phyloP scores from a whole-genome alignment of 2,797 vertebrate species.

The Micropoecilia bifurca region DNA sequence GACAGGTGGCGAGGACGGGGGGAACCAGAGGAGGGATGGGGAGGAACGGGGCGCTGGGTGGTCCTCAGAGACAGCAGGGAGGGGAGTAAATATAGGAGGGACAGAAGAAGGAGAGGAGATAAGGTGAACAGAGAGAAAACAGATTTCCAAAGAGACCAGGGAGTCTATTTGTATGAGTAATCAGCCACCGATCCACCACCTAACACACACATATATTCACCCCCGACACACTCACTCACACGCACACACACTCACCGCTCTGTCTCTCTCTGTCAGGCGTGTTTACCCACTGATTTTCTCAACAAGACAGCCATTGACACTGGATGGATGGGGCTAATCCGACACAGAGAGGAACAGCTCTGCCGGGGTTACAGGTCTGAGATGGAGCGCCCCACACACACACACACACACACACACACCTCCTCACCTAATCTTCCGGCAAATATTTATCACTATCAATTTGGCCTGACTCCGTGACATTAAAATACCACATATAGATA shows the following conservation, averaged over 20 bases:
- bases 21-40: conserved; percentile 48
- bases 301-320: conserved; percentile 99
- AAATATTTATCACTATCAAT: conserved; percentile 99
- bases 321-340: conserved; percentile 99
- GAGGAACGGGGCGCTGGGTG: conserved; percentile 51
- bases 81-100: conserved; percentile 85
- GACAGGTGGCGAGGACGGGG: conserved; percentile 73
- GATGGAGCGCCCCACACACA: conserved; percentile 88
- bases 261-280: conserved; percentile 90
- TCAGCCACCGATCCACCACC: conserved; percentile 84
- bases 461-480: conserved; percentile 84
- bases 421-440: conserved; percentile 98
- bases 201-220: conserved; percentile 13
- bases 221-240: conserved; percentile 8
- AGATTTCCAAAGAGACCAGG: conserved; percentile 87
- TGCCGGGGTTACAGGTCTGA: conserved; percentile 94
- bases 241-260: conserved; percentile 22
- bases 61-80: conserved; percentile 88
- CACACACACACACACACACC: conserved; percentile 44
- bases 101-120: conserved; percentile 31
- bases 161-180: conserved; percentile 99
- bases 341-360: conserved; percentile 92
- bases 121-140: conserved; percentile 67
- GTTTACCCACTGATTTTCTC: conserved; percentile 99
- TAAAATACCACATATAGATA: conserved; percentile 84